These are phyloP conservation scores for Sander lucioperca DNA, from an alignment of 2,113 vertebrate species.

Conservation along the genomic window DNA sequence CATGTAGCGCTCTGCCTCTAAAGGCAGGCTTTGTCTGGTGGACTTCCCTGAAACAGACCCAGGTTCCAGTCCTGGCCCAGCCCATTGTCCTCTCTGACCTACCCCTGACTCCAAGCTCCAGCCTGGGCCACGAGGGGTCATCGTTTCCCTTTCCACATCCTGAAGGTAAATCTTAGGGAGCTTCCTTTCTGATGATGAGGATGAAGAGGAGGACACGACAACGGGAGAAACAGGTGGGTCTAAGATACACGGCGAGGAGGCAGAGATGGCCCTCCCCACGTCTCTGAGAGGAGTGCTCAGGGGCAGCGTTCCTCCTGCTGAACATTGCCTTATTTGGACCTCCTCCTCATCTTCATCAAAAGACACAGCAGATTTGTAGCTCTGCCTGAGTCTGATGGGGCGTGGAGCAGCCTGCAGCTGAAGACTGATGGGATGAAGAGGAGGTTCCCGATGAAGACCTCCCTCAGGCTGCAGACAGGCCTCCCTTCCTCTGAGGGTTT, in stretches of 20 bases:
- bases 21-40: conserved; percentile 38
- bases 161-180: conserved; percentile 78
- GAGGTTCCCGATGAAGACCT: conserved; percentile 4
- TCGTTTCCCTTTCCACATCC: conserved; percentile 36
- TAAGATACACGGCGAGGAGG: conserved; percentile 55
- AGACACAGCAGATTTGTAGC: conserved; percentile 74
- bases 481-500: not conserved
- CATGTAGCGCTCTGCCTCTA: not conserved
- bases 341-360: conserved; percentile 62
- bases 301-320: conserved; percentile 40
- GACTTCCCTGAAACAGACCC: not conserved
- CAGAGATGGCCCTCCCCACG: conserved; percentile 19
- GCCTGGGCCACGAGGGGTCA: not conserved
- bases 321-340: not conserved
- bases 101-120: not conserved
- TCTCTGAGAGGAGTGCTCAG: not conserved
- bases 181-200: conserved; percentile 7
- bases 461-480: not conserved
- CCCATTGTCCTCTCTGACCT: not conserved
- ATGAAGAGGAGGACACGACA: not conserved
- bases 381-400: conserved; percentile 51
- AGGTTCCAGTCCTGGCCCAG: not conserved
- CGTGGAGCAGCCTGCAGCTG: not conserved
- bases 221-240: not conserved
- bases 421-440: not conserved